phyloP scores from a whole-genome alignment of 2,797 vertebrate species.

The Hydrolagus colliei region DNA sequence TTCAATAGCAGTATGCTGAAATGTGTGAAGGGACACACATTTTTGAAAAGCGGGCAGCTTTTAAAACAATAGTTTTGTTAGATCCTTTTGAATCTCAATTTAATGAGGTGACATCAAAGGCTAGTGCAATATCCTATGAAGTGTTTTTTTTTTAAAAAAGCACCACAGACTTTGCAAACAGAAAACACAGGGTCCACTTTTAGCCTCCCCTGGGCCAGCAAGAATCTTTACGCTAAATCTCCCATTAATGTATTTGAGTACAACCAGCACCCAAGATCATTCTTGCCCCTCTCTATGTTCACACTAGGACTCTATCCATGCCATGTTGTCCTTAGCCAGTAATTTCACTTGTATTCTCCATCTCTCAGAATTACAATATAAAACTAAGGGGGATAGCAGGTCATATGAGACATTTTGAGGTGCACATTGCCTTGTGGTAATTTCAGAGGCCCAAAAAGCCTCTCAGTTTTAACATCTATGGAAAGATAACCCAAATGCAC shows the following conservation, averaged over 20 bases:
- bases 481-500: too few species aligned
- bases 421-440: too few species aligned
- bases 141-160: slow-evolving; percentile 41
- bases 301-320: too few species aligned
- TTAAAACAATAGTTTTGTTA: slow-evolving; percentile 68
- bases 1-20: slow-evolving; percentile 59
- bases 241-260: neutral
- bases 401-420: too few species aligned
- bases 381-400: too few species aligned
- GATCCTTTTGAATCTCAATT: slow-evolving; percentile 64
- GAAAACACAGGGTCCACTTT: neutral
- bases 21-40: slow-evolving; percentile 45
- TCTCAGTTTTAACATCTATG: too few species aligned
- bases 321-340: neutral
- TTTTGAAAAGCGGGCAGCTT: slow-evolving; percentile 57
- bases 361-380: too few species aligned
- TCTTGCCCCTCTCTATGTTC: neutral
- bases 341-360: too few species aligned
- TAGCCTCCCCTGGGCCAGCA: too few species aligned
- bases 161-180: neutral
- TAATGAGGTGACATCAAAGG: slow-evolving; percentile 69
- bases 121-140: slow-evolving; percentile 45
- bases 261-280: neutral
- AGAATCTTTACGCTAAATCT: too few species aligned
- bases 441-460: too few species aligned